Conservation (phyloP, 2,113 vertebrate genomes). For the Trichomycterus rosablanca region DNA sequence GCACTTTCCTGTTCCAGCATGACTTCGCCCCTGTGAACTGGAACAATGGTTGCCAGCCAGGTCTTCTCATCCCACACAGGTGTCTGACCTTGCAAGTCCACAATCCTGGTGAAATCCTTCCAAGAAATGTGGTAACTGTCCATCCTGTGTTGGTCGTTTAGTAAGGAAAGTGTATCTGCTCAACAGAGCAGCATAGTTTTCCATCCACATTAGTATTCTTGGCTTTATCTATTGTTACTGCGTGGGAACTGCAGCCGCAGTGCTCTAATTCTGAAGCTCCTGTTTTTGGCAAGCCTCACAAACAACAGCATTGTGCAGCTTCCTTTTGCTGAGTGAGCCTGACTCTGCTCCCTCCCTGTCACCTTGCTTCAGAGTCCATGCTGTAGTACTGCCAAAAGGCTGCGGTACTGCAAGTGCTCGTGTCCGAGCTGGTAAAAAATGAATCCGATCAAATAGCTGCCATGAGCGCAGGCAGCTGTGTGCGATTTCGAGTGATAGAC, state of each 20-base stretch:
- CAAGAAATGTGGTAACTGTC: too few relatives aligned
- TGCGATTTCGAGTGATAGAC: constrained; percentile 34
- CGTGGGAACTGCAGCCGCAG: not conserved
- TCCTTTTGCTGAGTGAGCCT: constrained; percentile 17
- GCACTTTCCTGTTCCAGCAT: too few relatives aligned
- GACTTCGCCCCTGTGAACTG: too few relatives aligned
- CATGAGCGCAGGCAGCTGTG: constrained; percentile 32
- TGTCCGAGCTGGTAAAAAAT: constrained; percentile 29
- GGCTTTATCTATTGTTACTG: not conserved
- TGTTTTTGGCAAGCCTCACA: not conserved
- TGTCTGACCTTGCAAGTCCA: too few relatives aligned
- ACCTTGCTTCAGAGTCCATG: not conserved
- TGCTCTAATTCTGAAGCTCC: not conserved
- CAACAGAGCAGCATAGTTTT: not conserved
- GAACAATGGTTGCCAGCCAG: too few relatives aligned
- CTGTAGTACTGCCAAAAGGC: constrained; percentile 19
- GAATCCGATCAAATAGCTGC: constrained; percentile 24
- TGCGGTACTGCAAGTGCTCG: constrained; percentile 6
- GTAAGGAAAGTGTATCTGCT: too few relatives aligned
- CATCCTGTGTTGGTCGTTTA: too few relatives aligned
- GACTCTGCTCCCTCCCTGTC: constrained; percentile 1
- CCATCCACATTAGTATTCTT: constrained; percentile 7
- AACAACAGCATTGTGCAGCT: not conserved
- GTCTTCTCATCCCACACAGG: too few relatives aligned
- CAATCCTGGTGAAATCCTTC: too few relatives aligned